Conservation (phyloP, 2,888 invertebrate genomes). For the Spisula solida region DNA sequence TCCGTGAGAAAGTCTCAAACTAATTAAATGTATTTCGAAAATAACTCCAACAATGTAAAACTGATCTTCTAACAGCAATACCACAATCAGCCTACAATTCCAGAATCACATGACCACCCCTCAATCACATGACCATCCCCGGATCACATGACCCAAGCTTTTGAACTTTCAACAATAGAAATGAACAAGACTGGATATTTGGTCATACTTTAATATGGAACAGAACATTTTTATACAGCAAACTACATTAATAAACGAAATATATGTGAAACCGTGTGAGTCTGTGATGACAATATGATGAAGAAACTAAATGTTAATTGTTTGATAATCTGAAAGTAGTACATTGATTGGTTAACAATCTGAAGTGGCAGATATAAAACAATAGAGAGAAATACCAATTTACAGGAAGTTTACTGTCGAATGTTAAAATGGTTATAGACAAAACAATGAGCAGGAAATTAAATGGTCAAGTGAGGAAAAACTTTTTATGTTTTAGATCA, state of each 20-base stretch:
- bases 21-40: no score
- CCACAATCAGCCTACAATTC: no score
- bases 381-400: background rate
- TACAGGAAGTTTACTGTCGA: background rate
- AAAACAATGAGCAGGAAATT: slow-evolving; percentile 7
- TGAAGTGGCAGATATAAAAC: background rate
- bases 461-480: background rate
- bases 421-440: background rate
- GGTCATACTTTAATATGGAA: slow-evolving; percentile 1
- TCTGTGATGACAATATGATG: background rate
- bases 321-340: background rate
- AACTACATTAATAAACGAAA: background rate
- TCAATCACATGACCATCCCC: background rate
- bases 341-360: background rate
- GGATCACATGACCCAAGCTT: background rate
- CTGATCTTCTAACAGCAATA: no score
- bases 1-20: no score
- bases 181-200: background rate
- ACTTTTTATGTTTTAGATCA: background rate
- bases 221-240: slow-evolving; percentile 8
- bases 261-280: background rate
- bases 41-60: no score
- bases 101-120: no score
- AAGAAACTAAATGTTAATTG: background rate
- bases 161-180: background rate